These are phyloP conservation scores for Pangasius krempfi DNA, from an alignment of 2,797 vertebrate species.

Conservation along the genomic window DNA sequence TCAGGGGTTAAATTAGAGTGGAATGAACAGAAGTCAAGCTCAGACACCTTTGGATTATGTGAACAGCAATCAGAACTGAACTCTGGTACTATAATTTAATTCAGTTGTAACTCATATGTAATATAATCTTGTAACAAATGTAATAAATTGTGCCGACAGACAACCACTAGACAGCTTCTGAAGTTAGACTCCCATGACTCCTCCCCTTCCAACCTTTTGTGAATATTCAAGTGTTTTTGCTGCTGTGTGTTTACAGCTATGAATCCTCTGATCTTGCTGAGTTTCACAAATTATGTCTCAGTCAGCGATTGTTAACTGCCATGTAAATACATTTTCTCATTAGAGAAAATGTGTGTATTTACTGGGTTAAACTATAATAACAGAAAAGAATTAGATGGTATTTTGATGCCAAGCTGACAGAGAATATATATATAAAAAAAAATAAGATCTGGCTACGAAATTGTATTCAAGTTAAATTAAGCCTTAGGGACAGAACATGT, in stretches of 20 bases:
- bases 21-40: neutral
- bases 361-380: neutral
- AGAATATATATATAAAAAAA: neutral
- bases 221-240: neutral
- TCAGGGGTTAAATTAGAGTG: neutral
- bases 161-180: neutral
- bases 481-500: neutral
- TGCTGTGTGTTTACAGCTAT: neutral
- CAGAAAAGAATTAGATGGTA: neutral
- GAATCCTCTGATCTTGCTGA: neutral
- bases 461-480: neutral
- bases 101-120: neutral
- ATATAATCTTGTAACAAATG: neutral
- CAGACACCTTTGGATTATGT: neutral
- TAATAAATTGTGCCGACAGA: neutral
- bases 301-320: neutral
- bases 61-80: neutral
- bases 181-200: neutral
- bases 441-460: neutral
- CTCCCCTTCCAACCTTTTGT: neutral
- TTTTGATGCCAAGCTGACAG: neutral
- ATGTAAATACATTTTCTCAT: neutral
- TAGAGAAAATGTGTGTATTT: constrained; percentile 1
- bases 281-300: neutral
- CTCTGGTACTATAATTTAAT: neutral